phyloP scores from a whole-genome alignment of 2,797 vertebrate species.

The Sphenopsis melanotis region DNA sequence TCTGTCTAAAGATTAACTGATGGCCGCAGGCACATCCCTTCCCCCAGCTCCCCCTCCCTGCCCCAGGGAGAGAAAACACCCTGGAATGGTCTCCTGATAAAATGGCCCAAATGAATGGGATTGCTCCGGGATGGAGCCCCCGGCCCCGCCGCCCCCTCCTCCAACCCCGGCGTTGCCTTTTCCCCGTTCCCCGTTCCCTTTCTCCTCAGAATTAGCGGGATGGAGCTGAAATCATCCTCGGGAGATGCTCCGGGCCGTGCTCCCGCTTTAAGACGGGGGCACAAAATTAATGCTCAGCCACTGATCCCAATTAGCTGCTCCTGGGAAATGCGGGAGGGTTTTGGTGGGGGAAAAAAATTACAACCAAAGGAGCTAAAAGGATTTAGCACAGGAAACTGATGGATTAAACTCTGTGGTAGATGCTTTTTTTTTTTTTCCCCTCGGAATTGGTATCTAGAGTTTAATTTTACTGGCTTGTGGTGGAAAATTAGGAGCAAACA shows the following conservation, averaged over 20 bases:
- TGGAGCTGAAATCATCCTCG: fast-evolving
- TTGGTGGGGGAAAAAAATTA: not conserved
- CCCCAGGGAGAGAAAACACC: slow-evolving; percentile 53
- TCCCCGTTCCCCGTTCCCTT: not conserved
- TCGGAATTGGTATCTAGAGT: not conserved
- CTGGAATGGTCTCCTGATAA: slow-evolving; percentile 47
- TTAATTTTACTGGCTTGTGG: not conserved
- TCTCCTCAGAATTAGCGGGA: not conserved
- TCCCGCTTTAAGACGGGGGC: not conserved
- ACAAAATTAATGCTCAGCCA: not conserved
- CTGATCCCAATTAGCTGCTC: not conserved
- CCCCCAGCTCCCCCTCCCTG: slow-evolving; percentile 54
- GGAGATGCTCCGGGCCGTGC: not conserved
- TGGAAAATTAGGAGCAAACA: not conserved
- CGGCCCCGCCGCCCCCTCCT: not conserved
- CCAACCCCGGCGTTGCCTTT: fast-evolving
- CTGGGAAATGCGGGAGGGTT: not conserved
- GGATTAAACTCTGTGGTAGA: not conserved
- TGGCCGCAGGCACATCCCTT: slow-evolving; percentile 60
- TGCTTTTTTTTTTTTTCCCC: fast-evolving
- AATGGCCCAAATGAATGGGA: slow-evolving; percentile 44
- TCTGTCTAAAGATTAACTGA: slow-evolving; percentile 67
- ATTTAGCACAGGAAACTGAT: not conserved
- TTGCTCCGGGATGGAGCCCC: not conserved
- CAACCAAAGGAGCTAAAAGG: not conserved